A percentile compares a stretch with the other conserved stretches of the same genome.
These are phyloP conservation scores for Tor tambroides DNA, from an alignment of 2,113 vertebrate species.

Conservation along the genomic window DNA sequence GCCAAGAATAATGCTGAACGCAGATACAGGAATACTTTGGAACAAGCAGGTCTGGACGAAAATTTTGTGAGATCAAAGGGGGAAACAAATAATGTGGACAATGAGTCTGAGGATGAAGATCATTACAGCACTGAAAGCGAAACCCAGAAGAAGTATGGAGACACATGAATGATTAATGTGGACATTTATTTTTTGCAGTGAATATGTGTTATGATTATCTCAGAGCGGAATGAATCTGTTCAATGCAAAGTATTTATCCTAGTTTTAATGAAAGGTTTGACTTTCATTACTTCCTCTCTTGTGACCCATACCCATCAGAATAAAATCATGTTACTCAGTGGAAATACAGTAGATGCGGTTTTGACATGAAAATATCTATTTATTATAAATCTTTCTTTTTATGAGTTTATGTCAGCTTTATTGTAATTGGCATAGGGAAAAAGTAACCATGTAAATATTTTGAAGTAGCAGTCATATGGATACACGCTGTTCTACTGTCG, in stretches of 20 bases:
- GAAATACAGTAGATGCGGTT: conserved; percentile 69
- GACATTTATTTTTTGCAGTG: not conserved
- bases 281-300: conserved; percentile 7
- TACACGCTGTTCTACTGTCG: conserved; percentile 67
- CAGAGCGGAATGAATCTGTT: not conserved
- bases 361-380: conserved; percentile 53
- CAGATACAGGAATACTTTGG: conserved; percentile 79
- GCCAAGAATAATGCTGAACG: conserved; percentile 83
- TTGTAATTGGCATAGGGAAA: conserved; percentile 57
- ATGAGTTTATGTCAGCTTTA: conserved; percentile 66
- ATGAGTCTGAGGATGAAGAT: conserved; percentile 51
- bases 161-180: not conserved
- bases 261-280: not conserved
- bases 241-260: not conserved
- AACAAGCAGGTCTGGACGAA: conserved; percentile 83
- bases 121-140: conserved; percentile 54
- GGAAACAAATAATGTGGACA: conserved; percentile 55
- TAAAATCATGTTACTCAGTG: conserved; percentile 60
- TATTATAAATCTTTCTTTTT: not conserved
- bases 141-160: conserved; percentile 63
- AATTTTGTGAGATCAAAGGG: conserved; percentile 84
- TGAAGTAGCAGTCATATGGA: conserved; percentile 70
- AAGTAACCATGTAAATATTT: conserved; percentile 68
- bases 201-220: conserved; percentile 22
- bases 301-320: not conserved